Conservation (phyloP, 2,888 invertebrate genomes). For the Apeira syringaria region DNA sequence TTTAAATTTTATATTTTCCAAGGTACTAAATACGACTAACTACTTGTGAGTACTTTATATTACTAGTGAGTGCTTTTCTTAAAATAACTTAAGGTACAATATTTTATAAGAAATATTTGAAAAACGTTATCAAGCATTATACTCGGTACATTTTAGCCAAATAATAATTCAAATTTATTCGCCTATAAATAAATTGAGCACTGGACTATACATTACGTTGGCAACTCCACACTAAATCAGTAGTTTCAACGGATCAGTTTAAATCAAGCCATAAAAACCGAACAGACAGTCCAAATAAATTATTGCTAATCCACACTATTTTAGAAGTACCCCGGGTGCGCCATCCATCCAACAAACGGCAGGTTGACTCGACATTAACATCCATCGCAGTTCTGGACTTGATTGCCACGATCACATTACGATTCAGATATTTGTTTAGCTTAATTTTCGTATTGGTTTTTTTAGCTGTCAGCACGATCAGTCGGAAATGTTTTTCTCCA, state of each 20-base stretch:
- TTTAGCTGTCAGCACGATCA: too few relatives aligned
- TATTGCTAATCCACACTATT: constrained; percentile 36
- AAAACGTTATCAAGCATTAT: too few relatives aligned
- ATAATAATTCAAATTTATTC: too few relatives aligned
- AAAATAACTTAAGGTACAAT: too few relatives aligned
- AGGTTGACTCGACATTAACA: constrained; percentile 30
- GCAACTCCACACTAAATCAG: neutral
- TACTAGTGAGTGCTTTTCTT: too few relatives aligned
- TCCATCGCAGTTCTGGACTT: constrained; percentile 31
- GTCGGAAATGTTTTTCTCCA: too few relatives aligned
- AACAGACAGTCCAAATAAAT: constrained; percentile 32
- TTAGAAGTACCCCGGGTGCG: constrained; percentile 26
- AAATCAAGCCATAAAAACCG: constrained; percentile 28
- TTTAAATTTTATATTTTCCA: too few relatives aligned
- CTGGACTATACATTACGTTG: neutral
- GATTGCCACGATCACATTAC: constrained; percentile 24
- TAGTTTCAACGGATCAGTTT: constrained; percentile 14
- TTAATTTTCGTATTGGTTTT: constrained; percentile 22
- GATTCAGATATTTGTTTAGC: constrained; percentile 20
- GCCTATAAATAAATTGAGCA: too few relatives aligned
- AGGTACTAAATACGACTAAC: too few relatives aligned
- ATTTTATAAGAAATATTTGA: too few relatives aligned
- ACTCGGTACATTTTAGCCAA: too few relatives aligned
- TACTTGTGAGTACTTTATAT: too few relatives aligned
- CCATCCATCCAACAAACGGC: constrained; percentile 31